phyloP scores from a whole-genome alignment of 2,797 vertebrate genomes.

The Chelon labrosus region DNA sequence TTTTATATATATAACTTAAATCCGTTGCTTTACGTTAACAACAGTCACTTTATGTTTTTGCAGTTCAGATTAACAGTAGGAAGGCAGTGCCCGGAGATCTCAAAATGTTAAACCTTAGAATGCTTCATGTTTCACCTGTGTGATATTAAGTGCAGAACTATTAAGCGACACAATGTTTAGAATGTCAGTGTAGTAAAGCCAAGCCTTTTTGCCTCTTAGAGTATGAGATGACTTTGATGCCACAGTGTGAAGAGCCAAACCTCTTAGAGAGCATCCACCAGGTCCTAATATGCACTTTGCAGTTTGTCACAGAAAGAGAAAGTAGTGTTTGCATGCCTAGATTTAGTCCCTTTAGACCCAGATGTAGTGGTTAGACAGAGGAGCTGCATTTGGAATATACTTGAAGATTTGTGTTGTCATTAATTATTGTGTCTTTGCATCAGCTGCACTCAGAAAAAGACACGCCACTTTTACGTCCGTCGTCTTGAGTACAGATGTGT shows the following conservation, averaged over 20 bases:
- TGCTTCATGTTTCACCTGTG: constrained; percentile 64
- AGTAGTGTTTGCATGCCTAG: constrained; percentile 79
- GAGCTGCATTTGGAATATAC: constrained; percentile 80
- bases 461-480: constrained; percentile 53
- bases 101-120: constrained; percentile 51
- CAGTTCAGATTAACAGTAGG: constrained; percentile 37
- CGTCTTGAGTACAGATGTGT: constrained; percentile 47
- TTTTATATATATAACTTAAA: constrained; percentile 62
- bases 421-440: constrained; percentile 68
- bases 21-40: constrained; percentile 62
- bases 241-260: constrained; percentile 69
- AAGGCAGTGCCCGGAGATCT: constrained; percentile 38
- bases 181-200: constrained; percentile 68
- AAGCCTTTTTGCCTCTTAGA: constrained; percentile 64
- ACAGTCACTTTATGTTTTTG: constrained; percentile 68
- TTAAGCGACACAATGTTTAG: constrained; percentile 57
- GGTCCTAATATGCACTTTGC: constrained; percentile 75
- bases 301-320: constrained; percentile 60
- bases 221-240: constrained; percentile 56
- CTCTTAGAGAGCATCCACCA: constrained; percentile 63
- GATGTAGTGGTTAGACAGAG: constrained; percentile 67
- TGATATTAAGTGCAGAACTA: constrained; percentile 58
- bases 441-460: constrained; percentile 60
- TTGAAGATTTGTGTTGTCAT: constrained; percentile 83
- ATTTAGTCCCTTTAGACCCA: constrained; percentile 64